Conservation (phyloP, 2,113 vertebrate genomes). For the Toxotes chatareus region DNA sequence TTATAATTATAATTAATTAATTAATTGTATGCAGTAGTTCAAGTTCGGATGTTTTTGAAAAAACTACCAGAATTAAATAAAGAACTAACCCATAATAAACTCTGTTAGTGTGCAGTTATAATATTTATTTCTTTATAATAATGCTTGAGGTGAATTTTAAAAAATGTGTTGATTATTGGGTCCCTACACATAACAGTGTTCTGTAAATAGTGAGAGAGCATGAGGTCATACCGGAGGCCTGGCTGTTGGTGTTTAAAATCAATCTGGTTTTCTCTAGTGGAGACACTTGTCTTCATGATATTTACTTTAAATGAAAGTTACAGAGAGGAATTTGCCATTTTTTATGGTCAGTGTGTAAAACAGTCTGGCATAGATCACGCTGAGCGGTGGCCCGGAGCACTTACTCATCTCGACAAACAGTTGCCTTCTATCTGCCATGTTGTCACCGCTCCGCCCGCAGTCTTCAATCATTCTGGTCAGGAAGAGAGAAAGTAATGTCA, state of each 20-base stretch:
- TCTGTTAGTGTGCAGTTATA: not conserved
- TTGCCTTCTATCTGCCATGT: conserved; percentile 99
- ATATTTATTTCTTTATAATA: not conserved
- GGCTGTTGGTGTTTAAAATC: conserved; percentile 19
- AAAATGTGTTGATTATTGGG: not conserved
- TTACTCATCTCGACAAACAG: conserved; percentile 99
- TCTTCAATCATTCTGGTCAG: conserved; percentile 97
- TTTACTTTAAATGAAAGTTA: conserved; percentile 44
- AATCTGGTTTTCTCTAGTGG: conserved; percentile 7
- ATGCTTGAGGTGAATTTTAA: not conserved
- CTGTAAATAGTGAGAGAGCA: not conserved
- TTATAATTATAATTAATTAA: too few species aligned
- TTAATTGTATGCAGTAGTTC: too few species aligned
- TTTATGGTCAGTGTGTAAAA: conserved; percentile 43
- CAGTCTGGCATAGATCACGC: conserved; percentile 38
- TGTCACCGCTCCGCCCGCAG: conserved; percentile 89
- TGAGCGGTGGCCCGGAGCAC: conserved; percentile 75
- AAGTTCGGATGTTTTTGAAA: too few species aligned
- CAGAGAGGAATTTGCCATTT: conserved; percentile 36
- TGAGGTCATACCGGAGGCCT: conserved; percentile 18
- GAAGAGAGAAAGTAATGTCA: conserved; percentile 72
- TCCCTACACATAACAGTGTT: not conserved
- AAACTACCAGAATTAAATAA: not conserved
- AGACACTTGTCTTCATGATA: conserved; percentile 49
- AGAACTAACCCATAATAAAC: not conserved